Conservation (phyloP, 2,113 vertebrate genomes). For the Dermatemys mawii region DNA sequence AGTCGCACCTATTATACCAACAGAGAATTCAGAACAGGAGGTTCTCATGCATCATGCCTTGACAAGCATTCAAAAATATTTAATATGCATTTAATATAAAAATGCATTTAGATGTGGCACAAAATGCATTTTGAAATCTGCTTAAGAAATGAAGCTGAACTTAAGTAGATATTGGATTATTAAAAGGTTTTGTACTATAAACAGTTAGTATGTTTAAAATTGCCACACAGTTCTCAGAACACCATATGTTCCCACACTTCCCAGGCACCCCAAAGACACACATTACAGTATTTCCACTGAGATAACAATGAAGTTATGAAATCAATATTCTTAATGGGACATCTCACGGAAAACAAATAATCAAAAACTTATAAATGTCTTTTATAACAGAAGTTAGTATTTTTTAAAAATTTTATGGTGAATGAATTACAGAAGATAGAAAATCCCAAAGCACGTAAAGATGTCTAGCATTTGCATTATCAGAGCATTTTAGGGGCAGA, state of each 20-base stretch:
- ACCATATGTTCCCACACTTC: background rate
- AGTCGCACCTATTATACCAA: background rate
- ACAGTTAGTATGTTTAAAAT: background rate
- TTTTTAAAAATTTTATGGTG: background rate
- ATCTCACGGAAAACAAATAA: background rate
- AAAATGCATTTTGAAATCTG: background rate
- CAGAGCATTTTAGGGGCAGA: background rate
- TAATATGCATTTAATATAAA: background rate
- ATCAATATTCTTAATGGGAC: background rate
- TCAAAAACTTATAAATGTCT: background rate
- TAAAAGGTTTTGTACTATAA: background rate
- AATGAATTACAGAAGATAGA: background rate
- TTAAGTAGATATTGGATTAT: background rate
- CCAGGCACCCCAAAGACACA: background rate
- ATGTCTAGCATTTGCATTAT: background rate
- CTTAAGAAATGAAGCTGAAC: background rate
- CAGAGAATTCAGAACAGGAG: background rate
- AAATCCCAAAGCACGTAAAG: background rate
- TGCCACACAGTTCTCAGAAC: background rate
- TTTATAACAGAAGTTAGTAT: background rate
- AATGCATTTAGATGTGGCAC: background rate
- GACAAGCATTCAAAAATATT: slow-evolving; percentile 9
- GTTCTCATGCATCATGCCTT: background rate
- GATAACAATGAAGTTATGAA: background rate
- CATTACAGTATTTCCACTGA: background rate